Conservation (phyloP, 30 jellyfish, hydroid and myxozoan genomes). For the Mastigias papua region DNA sequence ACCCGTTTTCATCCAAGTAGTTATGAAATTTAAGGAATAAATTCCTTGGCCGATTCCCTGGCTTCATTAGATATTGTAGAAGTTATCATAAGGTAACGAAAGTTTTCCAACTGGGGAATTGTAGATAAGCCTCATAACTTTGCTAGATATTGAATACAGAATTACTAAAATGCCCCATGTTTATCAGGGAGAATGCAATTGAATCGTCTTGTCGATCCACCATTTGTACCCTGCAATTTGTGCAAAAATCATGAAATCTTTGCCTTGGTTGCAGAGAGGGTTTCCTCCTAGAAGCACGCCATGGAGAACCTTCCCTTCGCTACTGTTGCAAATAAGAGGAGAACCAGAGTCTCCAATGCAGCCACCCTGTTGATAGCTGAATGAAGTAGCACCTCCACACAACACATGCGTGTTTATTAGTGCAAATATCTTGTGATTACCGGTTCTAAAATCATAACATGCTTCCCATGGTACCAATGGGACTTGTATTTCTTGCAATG, state of each 20-base stretch:
- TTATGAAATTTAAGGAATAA: too few relatives aligned
- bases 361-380: conserved; percentile 18
- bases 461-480: conserved; percentile 53
- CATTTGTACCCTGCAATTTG: conserved; percentile 8
- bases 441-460: conserved; percentile 36
- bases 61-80: too few relatives aligned
- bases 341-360: conserved; percentile 77
- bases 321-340: conserved; percentile 50
- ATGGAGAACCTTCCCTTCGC: conserved; percentile 1
- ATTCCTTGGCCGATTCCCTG: too few relatives aligned
- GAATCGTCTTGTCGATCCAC: conserved; percentile 15
- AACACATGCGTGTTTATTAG: conserved; percentile 16
- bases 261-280: conserved; percentile 56
- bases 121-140: neutral
- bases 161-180: too few relatives aligned
- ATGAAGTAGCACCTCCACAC: conserved; percentile 55
- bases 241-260: conserved; percentile 47
- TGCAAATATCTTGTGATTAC: conserved; percentile 50
- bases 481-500: conserved; percentile 50
- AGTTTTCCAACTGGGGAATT: too few relatives aligned
- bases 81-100: too few relatives aligned
- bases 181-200: neutral
- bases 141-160: neutral
- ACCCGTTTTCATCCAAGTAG: too few relatives aligned
- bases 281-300: conserved; percentile 68